A percentile compares a stretch with the other conserved stretches of the same genome.
Evolutionary conservation across 2,113 vertebrate genomes (phyloP).

Genomic region (Nettapus auritus): DNA sequence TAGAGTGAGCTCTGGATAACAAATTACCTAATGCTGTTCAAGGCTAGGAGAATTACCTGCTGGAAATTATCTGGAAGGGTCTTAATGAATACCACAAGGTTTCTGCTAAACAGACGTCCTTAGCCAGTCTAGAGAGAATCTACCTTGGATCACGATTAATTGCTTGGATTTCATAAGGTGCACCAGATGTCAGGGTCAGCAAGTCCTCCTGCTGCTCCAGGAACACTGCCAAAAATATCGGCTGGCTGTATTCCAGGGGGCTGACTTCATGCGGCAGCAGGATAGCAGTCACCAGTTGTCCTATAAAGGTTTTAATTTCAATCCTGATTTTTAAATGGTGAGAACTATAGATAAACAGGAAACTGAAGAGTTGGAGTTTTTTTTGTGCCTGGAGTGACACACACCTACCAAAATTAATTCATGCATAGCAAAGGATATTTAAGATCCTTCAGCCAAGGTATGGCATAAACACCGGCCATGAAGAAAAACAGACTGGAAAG

Average conservation of each 20-base stretch:
- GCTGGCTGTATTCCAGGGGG: slow-evolving; percentile 48
- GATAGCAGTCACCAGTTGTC: background rate
- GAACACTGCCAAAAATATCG: slow-evolving; percentile 50
- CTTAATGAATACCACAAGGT: slow-evolving; percentile 62
- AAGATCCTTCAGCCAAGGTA: background rate
- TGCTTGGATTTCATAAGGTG: slow-evolving; percentile 61
- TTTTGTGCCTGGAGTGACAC: background rate
- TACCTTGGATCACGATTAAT: slow-evolving; percentile 65
- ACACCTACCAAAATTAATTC: background rate
- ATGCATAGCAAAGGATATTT: background rate
- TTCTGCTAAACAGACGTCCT: slow-evolving; percentile 58
- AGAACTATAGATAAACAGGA: slow-evolving; percentile 29
- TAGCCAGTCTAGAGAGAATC: slow-evolving; percentile 61
- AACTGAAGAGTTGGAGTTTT: background rate
- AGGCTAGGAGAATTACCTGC: slow-evolving; percentile 64
- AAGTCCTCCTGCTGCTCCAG: slow-evolving; percentile 55
- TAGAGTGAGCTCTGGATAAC: background rate
- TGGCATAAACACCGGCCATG: background rate
- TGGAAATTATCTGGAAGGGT: slow-evolving; percentile 42
- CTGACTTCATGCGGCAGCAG: slow-evolving; percentile 58
- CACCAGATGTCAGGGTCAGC: slow-evolving; percentile 72
- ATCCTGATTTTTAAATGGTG: slow-evolving; percentile 19
- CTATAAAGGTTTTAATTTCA: background rate
- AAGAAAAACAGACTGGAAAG: slow-evolving; percentile 29
- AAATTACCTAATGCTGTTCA: slow-evolving; percentile 21